Percentiles rank a stretch among this genome's conserved stretches.
Conservation (phyloP, 1,140 invertebrate species). For the Pollicipes pollicipes region DNA sequence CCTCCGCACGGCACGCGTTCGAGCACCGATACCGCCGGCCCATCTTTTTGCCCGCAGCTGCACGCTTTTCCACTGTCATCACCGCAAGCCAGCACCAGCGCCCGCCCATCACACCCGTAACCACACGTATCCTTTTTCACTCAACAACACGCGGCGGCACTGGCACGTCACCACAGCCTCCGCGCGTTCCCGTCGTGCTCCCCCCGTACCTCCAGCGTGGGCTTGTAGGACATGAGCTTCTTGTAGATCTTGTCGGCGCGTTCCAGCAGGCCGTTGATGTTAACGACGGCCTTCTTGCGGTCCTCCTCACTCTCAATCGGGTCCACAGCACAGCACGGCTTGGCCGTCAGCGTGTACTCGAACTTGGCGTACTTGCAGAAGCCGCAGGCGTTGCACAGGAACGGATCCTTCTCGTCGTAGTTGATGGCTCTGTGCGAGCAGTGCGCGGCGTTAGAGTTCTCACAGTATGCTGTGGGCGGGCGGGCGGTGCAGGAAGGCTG, state of each 20-base stretch:
- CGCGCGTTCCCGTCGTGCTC: no score
- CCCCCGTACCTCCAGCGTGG: conserved; percentile 51
- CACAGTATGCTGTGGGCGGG: no score
- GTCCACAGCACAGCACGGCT: conserved; percentile 86
- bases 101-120: no score
- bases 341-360: conserved; percentile 73
- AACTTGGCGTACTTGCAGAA: conserved; percentile 99
- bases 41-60: no score
- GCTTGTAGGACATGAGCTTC: conserved; percentile 71
- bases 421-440: conserved; percentile 76
- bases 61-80: no score
- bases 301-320: conserved; percentile 94
- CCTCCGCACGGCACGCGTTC: no score
- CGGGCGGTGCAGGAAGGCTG: no score
- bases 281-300: conserved; percentile 77
- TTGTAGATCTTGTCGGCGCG: conserved; percentile 89
- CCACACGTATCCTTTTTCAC: no score
- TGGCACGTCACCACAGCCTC: conserved; percentile 17
- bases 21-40: no score
- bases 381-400: conserved; percentile 93
- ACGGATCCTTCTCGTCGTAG: conserved; percentile 98
- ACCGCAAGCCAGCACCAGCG: no score
- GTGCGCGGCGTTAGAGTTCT: no score
- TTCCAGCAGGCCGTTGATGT: conserved; percentile 74
- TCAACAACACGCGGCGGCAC: no score